Evolutionary conservation across 2,888 invertebrate genomes (phyloP).

Genomic region (Sesamia inferens): DNA sequence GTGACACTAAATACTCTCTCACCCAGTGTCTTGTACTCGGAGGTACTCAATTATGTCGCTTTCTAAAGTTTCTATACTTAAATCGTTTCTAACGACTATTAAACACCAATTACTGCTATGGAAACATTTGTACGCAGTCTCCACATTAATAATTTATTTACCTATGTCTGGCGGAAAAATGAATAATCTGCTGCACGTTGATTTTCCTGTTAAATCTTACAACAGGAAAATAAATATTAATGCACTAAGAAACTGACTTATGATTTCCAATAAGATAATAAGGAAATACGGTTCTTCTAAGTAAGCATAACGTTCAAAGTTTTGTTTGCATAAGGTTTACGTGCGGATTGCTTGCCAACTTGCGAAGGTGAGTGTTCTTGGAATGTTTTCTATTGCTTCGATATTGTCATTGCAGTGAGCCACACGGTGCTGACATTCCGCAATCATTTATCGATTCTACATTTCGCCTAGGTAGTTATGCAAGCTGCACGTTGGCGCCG

Average conservation of each 20-base stretch:
- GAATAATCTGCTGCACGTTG: slow-evolving; percentile 27
- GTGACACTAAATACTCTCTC: slow-evolving; percentile 67
- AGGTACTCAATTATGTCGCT: slow-evolving; percentile 25
- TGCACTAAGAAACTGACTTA: slow-evolving; percentile 32
- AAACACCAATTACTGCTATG: slow-evolving; percentile 23
- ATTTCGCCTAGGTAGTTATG: slow-evolving; percentile 48
- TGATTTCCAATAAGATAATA: slow-evolving; percentile 60
- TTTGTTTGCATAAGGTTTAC: slow-evolving; percentile 48
- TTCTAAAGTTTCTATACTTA: slow-evolving; percentile 21
- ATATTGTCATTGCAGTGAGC: slow-evolving; percentile 37
- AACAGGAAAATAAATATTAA: slow-evolving; percentile 55
- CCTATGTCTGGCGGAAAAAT: slow-evolving; percentile 40
- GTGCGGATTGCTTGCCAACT: slow-evolving; percentile 27
- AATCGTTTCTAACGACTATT: slow-evolving; percentile 26
- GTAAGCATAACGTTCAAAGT: slow-evolving; percentile 34
- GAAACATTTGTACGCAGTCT: slow-evolving; percentile 24
- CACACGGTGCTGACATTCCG: slow-evolving; percentile 22
- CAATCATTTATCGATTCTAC: slow-evolving; percentile 36
- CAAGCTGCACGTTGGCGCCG: slow-evolving; percentile 61
- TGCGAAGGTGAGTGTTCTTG: slow-evolving; percentile 36
- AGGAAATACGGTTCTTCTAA: slow-evolving; percentile 50
- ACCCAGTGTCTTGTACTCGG: slow-evolving; percentile 19
- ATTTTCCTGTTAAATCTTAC: slow-evolving; percentile 56
- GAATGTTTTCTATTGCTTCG: slow-evolving; percentile 50
- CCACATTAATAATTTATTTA: slow-evolving; percentile 24